Conservation (phyloP, 2,797 vertebrate species). For the Denticeps clupeoides region DNA sequence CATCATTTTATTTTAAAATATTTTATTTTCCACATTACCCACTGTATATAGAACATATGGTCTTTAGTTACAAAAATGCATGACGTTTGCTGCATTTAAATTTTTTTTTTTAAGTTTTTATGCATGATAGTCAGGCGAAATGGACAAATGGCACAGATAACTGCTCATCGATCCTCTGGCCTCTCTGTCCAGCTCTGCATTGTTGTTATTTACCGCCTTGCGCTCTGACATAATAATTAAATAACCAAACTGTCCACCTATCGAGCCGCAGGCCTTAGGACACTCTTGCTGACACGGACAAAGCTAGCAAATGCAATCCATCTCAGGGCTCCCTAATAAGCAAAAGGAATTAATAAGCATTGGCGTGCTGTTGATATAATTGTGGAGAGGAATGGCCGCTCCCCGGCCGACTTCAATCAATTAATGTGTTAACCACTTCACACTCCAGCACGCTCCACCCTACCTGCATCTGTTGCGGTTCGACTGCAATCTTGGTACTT, state of each 20-base stretch:
- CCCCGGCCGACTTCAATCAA: slow-evolving; percentile 1
- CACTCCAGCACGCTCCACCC: background rate
- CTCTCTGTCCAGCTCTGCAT: too few relatives aligned
- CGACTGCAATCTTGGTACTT: too few relatives aligned
- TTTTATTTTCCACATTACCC: too few relatives aligned
- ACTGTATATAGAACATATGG: too few relatives aligned
- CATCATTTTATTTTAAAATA: too few relatives aligned
- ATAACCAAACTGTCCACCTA: slow-evolving; percentile 8
- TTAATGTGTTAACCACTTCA: background rate
- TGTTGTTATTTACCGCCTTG: too few relatives aligned
- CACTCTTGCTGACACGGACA: slow-evolving; percentile 18
- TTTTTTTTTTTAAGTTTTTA: too few relatives aligned
- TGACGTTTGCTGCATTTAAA: too few relatives aligned
- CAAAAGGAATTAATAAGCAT: slow-evolving; percentile 42
- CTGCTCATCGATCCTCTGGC: too few relatives aligned
- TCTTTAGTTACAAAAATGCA: too few relatives aligned
- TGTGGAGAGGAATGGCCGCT: slow-evolving; percentile 5
- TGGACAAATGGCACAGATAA: too few relatives aligned
- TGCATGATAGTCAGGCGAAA: too few relatives aligned
- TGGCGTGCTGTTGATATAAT: slow-evolving; percentile 40
- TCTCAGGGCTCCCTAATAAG: slow-evolving; percentile 20
- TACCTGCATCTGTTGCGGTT: slow-evolving; percentile 1
- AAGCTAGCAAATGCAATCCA: slow-evolving; percentile 2
- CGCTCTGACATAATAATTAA: slow-evolving; percentile 18
- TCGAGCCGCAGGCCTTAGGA: slow-evolving; percentile 8